Evolutionary conservation across 2,797 vertebrate species (phyloP).

Genomic region (Pampus argenteus): DNA sequence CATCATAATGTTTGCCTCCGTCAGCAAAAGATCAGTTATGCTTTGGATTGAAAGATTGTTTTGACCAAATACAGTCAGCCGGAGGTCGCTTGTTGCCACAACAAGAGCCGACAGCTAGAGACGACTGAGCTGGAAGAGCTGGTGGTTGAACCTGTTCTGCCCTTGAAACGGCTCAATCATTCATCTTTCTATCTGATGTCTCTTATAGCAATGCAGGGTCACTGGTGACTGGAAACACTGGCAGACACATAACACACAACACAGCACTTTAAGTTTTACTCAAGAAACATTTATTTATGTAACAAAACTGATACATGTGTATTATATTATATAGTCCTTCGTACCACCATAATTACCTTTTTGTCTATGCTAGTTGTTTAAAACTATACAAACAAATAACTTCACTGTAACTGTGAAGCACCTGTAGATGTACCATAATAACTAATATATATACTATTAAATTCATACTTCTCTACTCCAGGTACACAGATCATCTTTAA

Average conservation of each 20-base stretch:
- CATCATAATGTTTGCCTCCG: conserved; percentile 4
- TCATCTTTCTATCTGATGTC: background rate
- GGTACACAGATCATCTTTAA: background rate
- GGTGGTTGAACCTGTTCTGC: conserved; percentile 28
- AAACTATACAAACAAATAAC: background rate
- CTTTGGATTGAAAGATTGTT: conserved; percentile 50
- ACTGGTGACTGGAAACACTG: background rate
- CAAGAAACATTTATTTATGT: conserved; percentile 32
- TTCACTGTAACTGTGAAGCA: background rate
- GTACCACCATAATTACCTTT: background rate
- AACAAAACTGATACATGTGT: background rate
- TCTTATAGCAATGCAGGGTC: background rate
- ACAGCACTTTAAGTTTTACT: background rate
- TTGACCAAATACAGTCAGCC: conserved; percentile 32
- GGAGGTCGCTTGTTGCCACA: conserved; percentile 60
- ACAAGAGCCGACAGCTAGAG: conserved; percentile 38
- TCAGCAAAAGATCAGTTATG: conserved; percentile 8
- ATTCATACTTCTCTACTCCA: background rate
- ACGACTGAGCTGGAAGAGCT: background rate
- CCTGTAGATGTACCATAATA: background rate
- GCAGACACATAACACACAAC: background rate
- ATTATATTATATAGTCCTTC: background rate
- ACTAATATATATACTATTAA: background rate
- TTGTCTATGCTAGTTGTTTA: background rate
- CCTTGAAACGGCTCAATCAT: conserved; percentile 20